Evolutionary conservation across 2,113 vertebrate species (phyloP), one percentile per base, ranked within the genome.

Genomic region (Clinocottus analis): DNA sequence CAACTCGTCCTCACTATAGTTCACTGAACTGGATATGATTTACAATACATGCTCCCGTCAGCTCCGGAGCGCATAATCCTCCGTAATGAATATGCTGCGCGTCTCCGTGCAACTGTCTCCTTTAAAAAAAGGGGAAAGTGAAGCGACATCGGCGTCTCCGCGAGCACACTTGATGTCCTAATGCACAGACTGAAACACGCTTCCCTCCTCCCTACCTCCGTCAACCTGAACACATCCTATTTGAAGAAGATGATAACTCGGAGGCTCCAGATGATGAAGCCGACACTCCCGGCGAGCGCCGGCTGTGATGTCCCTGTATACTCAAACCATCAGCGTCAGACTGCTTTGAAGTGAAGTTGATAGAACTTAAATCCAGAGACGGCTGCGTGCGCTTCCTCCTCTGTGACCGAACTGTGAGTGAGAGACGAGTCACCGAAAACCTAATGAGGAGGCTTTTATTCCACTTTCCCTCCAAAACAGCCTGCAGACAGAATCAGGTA

Each of bases 321-420:
- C 74, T 74, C 82, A 84, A 76, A 27, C 78, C 84, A 85, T 84
- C 88, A 77, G 77, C 68, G 27, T 79, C 58, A 68, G 70, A 39
- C 66, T 39, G 79, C 86, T 87, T 89, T 90, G 86, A 92, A 87
- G 84, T 69, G 64, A 55, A 90, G 72, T 87, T 87, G 79, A 85
- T 89, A 89, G 77, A 87, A 82, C 55, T 80, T 74, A 81, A 80
- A 89, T 89, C 79, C 72, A 65, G 58, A 37, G 72, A 83, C 31
- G 55, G 79, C 62, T 31, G 59, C 55, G 43, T 68, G 63, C 61
- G 67, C 69, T 65, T 81, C 78, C 47, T 80, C 79, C 45, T 75
- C 68, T 75, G 82, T 61, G 68, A 83, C 80, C 83, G 66, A 66
- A 75, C 59, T 55, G 21, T 12, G 25, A 66, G 67, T 25, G 11